Conservation (phyloP, 1,140 invertebrate genomes). For the Rhagoletis zephyria region DNA sequence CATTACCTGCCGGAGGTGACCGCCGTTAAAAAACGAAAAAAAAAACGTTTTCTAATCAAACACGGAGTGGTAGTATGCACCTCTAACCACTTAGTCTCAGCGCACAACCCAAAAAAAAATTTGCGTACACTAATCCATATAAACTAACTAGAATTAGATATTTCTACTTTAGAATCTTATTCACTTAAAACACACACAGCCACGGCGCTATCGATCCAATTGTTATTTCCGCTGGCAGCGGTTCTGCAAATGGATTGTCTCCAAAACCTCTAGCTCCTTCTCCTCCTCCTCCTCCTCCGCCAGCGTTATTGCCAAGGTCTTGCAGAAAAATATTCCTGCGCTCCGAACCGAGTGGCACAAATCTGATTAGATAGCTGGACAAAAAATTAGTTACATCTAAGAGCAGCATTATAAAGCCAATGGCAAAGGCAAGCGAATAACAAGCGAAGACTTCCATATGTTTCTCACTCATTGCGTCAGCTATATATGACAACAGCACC, state of each 20-base stretch:
- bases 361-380: background rate
- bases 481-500: no score
- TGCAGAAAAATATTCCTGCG: background rate
- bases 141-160: background rate
- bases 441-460: background rate
- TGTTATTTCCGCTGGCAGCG: conserved; percentile 32
- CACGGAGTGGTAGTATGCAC: no score
- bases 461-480: background rate
- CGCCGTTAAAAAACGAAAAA: no score
- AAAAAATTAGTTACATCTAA: conserved; percentile 5
- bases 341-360: conserved; percentile 49
- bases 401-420: conserved; percentile 10
- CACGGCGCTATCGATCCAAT: conserved; percentile 26
- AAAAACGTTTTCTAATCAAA: no score
- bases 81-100: background rate
- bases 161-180: background rate
- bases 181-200: conserved; percentile 23
- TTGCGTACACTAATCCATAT: no score
- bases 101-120: background rate
- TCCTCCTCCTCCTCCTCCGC: background rate
- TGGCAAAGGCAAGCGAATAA: background rate
- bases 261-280: background rate
- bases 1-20: no score
- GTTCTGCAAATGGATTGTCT: background rate
- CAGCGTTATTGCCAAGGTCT: background rate